A percentile compares a stretch with the other conserved stretches of the same genome.
These are phyloP conservation scores for Acrocephalus scirpaceus DNA, from an alignment of 2,797 vertebrate species.

Conservation along the genomic window DNA sequence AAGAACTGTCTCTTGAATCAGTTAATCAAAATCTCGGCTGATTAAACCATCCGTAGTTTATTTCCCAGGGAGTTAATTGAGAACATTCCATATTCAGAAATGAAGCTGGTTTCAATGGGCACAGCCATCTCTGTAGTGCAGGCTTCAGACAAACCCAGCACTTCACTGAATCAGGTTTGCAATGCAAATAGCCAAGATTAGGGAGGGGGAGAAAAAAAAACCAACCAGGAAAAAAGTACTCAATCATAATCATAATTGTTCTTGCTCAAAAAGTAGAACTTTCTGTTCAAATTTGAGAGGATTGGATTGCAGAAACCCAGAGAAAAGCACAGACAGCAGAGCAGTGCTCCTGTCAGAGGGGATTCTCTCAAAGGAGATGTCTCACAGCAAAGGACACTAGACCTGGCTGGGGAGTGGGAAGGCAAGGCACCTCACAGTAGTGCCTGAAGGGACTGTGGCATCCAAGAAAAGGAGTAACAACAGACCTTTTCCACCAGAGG, in stretches of 20 bases:
- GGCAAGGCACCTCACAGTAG: neutral
- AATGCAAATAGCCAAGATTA: neutral
- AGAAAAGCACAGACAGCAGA: neutral
- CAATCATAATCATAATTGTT: neutral
- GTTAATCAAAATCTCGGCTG: conserved; percentile 52
- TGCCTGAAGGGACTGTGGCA: neutral
- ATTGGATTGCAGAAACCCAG: neutral
- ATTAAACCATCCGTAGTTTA: conserved; percentile 23
- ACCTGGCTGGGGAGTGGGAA: neutral
- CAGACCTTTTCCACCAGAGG: neutral
- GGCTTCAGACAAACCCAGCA: neutral
- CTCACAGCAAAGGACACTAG: neutral
- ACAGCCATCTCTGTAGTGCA: neutral
- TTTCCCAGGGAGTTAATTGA: conserved; percentile 51
- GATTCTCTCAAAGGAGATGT: neutral
- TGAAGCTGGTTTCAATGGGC: neutral
- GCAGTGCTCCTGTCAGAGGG: neutral
- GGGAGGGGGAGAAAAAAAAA: neutral
- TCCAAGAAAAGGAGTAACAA: neutral
- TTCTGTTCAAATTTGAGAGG: neutral
- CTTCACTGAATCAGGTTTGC: neutral
- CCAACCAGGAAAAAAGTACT: neutral
- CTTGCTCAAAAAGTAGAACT: neutral
- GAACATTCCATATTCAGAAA: conserved; percentile 29
- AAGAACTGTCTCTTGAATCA: conserved; percentile 51